phyloP scores from a whole-genome alignment of 2,888 invertebrate genomes.

The Aphodius granarius region DNA sequence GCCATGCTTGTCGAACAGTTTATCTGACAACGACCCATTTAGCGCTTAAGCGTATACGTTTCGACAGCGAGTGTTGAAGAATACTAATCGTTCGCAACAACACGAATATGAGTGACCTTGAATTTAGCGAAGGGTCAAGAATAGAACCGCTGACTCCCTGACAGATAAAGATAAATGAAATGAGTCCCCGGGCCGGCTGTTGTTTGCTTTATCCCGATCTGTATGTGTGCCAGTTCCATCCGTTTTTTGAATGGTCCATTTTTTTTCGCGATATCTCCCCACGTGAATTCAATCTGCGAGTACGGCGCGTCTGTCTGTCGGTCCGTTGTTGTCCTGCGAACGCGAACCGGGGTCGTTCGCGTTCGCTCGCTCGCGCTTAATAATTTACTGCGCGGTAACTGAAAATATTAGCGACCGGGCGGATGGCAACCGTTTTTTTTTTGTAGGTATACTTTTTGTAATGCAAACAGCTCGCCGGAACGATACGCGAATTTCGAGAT shows the following conservation, averaged over 20 bases:
- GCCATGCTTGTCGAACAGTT: too few species aligned
- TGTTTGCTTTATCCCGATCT: conserved; percentile 25
- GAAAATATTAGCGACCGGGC: neutral
- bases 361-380: neutral
- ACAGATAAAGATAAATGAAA: conserved; percentile 35
- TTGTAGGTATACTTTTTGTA: neutral
- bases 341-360: neutral
- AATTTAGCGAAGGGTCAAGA: too few species aligned
- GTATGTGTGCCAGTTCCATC: conserved; percentile 23
- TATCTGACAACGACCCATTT: too few species aligned
- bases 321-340: neutral
- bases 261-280: conserved; percentile 25
- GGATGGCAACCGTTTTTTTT: neutral
- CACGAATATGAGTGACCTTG: too few species aligned
- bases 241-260: conserved; percentile 27
- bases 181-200: conserved; percentile 30
- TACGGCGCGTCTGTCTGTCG: neutral
- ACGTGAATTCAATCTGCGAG: conserved; percentile 21
- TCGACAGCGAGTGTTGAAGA: too few species aligned
- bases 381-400: neutral
- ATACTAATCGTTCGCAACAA: too few species aligned
- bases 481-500: neutral
- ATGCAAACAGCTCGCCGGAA: neutral
- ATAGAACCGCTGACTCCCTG: too few species aligned
- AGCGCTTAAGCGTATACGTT: too few species aligned